A percentile compares a stretch with the other conserved stretches of the same genome.
These are phyloP conservation scores for Apodemia hepburni DNA, from an alignment of 2,888 invertebrate species.

Conservation along the genomic window DNA sequence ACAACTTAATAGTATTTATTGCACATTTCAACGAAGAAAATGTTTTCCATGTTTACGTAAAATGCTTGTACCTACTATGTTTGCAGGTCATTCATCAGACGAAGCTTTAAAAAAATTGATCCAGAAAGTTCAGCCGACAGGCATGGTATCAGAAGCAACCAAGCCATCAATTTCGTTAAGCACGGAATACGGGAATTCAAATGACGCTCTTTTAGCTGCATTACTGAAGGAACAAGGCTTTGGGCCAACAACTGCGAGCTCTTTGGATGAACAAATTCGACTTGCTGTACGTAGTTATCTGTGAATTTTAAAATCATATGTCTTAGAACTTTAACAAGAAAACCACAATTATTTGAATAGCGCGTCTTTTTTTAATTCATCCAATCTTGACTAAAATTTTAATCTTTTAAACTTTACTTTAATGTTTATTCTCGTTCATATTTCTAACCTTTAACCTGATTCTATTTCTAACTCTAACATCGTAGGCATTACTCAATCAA, in stretches of 20 bases:
- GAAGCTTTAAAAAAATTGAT: conserved; percentile 65
- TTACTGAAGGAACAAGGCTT: conserved; percentile 86
- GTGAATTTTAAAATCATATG: background rate
- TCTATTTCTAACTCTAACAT: conserved; percentile 54
- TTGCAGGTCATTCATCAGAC: conserved; percentile 67
- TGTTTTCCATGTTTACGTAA: background rate
- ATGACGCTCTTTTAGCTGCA: conserved; percentile 85
- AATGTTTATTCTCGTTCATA: conserved; percentile 19
- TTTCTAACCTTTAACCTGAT: conserved; percentile 32
- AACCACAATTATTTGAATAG: conserved; percentile 5
- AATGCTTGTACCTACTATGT: background rate
- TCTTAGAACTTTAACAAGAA: background rate
- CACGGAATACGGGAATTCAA: conserved; percentile 81
- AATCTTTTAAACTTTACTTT: conserved; percentile 28
- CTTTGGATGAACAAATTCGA: conserved; percentile 79
- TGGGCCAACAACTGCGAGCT: conserved; percentile 84
- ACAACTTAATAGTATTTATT: too few relatives aligned
- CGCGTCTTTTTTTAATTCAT: conserved; percentile 11
- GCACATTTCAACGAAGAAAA: background rate
- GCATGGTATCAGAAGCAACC: conserved; percentile 66
- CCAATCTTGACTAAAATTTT: conserved; percentile 18
- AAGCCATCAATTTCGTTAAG: conserved; percentile 65
- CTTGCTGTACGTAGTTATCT: conserved; percentile 68
- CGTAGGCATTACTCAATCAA: conserved; percentile 79
- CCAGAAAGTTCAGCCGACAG: conserved; percentile 51